Percentiles rank a stretch among this genome's conserved stretches.
phyloP scores from a whole-genome alignment of 1,140 invertebrate genomes.

The Chironomus striatipennis region DNA sequence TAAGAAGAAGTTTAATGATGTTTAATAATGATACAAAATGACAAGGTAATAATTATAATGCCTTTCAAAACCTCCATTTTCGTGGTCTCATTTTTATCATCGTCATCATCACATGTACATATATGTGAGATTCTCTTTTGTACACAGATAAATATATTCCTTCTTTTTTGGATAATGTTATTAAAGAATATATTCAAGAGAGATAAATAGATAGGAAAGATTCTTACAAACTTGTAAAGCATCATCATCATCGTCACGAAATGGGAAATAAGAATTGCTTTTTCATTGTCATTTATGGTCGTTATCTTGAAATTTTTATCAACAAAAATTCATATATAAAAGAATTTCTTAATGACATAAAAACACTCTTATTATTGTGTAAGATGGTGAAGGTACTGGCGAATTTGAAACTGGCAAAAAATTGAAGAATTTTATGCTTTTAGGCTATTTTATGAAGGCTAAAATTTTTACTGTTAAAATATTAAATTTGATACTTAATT shows the following conservation, averaged over 20 bases:
- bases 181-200: neutral
- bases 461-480: too few relatives aligned
- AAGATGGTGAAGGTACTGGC: too few relatives aligned
- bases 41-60: slow-evolving; percentile 24
- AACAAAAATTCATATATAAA: neutral
- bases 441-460: too few relatives aligned
- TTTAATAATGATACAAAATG: slow-evolving; percentile 24
- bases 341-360: neutral
- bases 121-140: too few relatives aligned
- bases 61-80: slow-evolving; percentile 11
- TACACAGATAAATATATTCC: too few relatives aligned
- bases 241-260: slow-evolving; percentile 6
- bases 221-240: neutral
- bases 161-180: too few relatives aligned
- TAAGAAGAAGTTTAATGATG: slow-evolving; percentile 24
- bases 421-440: too few relatives aligned
- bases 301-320: neutral
- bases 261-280: neutral
- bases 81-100: slow-evolving; percentile 4
- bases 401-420: too few relatives aligned
- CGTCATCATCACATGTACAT: neutral
- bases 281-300: neutral
- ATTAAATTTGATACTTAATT: too few relatives aligned
- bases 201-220: slow-evolving; percentile 14
- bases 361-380: neutral